A percentile compares a stretch with the other conserved stretches of the same genome.
Evolutionary conservation across 1,140 invertebrate genomes (phyloP).

Genomic region (Platyscapa corneri): DNA sequence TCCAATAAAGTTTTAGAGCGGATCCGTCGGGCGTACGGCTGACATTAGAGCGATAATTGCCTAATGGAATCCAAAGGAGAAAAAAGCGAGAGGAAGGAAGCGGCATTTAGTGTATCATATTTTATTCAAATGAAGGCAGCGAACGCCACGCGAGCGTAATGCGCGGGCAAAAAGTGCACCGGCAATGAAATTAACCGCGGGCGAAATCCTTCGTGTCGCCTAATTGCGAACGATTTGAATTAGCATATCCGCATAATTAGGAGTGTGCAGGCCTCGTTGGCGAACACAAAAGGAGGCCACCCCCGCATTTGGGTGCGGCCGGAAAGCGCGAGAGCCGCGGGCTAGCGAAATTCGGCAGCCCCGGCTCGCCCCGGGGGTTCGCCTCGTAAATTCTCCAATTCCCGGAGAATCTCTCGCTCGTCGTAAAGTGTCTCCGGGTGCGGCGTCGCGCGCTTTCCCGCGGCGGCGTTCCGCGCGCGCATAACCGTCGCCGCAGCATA

Average conservation of each 20-base stretch:
- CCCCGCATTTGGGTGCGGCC: too few relatives aligned
- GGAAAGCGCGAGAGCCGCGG: too few relatives aligned
- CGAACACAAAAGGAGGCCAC: background rate
- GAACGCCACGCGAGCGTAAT: background rate
- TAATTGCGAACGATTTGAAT: constrained; percentile 1
- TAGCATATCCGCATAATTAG: constrained; percentile 30
- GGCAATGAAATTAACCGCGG: constrained; percentile 26
- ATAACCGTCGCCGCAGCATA: constrained; percentile 7
- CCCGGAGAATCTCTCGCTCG: background rate
- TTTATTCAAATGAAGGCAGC: background rate
- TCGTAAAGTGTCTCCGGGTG: background rate
- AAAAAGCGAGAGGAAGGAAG: background rate
- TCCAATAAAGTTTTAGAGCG: background rate
- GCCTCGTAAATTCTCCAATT: constrained; percentile 4
- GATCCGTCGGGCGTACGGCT: background rate
- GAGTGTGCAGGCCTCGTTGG: background rate
- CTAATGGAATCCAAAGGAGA: background rate
- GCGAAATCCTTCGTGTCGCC: constrained; percentile 12
- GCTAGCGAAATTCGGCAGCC: background rate
- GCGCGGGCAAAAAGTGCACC: background rate
- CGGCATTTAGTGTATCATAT: background rate
- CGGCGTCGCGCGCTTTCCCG: background rate
- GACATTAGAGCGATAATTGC: background rate
- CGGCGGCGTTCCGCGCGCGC: background rate
- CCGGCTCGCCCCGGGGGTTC: background rate